Conservation (phyloP, 2,888 invertebrate species). For the Drosophila paramelanica region DNA sequence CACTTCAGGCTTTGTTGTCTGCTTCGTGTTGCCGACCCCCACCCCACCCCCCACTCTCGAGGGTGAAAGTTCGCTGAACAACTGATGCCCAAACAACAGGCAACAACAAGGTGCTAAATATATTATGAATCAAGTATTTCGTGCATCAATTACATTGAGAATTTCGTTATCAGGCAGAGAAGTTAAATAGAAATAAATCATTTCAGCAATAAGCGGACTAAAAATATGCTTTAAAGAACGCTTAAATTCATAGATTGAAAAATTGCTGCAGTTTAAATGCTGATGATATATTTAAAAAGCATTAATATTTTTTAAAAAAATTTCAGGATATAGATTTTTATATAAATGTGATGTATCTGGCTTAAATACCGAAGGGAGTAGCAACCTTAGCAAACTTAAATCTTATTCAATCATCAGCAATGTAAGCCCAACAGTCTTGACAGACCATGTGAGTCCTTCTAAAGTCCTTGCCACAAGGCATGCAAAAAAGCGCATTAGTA, state of each 20-base stretch:
- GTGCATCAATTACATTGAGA: slow-evolving; percentile 34
- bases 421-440: slow-evolving; percentile 5
- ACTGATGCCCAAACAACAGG: slow-evolving; percentile 58
- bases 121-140: slow-evolving; percentile 61
- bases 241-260: neutral
- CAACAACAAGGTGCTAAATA: slow-evolving; percentile 69
- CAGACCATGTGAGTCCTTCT: slow-evolving; percentile 12
- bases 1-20: slow-evolving; percentile 52
- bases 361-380: too few species aligned
- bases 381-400: neutral
- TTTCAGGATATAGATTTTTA: too few species aligned
- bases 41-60: neutral
- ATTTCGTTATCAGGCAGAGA: neutral
- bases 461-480: slow-evolving; percentile 47
- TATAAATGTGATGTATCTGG: too few species aligned
- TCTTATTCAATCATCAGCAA: neutral
- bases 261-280: too few species aligned
- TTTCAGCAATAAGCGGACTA: neutral
- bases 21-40: slow-evolving; percentile 4
- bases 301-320: too few species aligned
- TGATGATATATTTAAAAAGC: too few species aligned
- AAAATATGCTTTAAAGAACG: neutral
- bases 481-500: slow-evolving; percentile 36
- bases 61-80: slow-evolving; percentile 39
- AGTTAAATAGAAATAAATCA: slow-evolving; percentile 22